Evolutionary conservation across 2,888 invertebrate species (phyloP), one percentile per base, ranked within the genome.

Genomic region (Himalopsyche tibetana): DNA sequence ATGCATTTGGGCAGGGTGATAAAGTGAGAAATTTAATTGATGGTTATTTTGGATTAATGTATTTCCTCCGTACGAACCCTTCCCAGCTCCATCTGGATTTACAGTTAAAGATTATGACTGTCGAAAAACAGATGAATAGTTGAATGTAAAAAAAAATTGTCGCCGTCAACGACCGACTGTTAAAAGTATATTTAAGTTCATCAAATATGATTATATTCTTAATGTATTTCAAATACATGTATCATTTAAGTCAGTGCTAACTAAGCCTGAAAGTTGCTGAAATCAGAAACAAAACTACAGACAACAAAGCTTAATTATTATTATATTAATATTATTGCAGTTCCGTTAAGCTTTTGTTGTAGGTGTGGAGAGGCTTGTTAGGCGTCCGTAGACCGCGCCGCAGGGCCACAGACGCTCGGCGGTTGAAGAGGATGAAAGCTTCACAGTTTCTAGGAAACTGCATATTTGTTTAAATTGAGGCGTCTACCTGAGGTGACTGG

Each of bases 11-110:
- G 74, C 28, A 55, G 84, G 55, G 84, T 84, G 84, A 86, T 86
- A 86, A 86, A 79, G 82, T 42, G 84, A 74, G 69, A 55, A 82
- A 69, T 84, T 84, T 87, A 86, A 87, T 83, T 84, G 86, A 82
- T 79, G 85, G 82, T 82, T 86, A 83, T 87, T 84, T 55, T 55
- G 63, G 63, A 63, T 83, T 55, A 83, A 69, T 69, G 45, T 55
- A 8, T 28, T 36, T 51, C 55, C 74, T 74, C 38, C 12, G 38
- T 36, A 74, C 36, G 74, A 74, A 36, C 38, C 74, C 74, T 74
- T 74, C 74, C 12, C 36, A 36, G 74, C 36, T 74, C 28, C 85
- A 85, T 85, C 85, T 85, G 85, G 81, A 42, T 36, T 56, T 63
- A 11, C 69, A 36, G 38, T 74, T 36, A 74, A 11, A 36, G 74